phyloP scores from a whole-genome alignment of 2,797 vertebrate species.

The Anguilla pacifica region DNA sequence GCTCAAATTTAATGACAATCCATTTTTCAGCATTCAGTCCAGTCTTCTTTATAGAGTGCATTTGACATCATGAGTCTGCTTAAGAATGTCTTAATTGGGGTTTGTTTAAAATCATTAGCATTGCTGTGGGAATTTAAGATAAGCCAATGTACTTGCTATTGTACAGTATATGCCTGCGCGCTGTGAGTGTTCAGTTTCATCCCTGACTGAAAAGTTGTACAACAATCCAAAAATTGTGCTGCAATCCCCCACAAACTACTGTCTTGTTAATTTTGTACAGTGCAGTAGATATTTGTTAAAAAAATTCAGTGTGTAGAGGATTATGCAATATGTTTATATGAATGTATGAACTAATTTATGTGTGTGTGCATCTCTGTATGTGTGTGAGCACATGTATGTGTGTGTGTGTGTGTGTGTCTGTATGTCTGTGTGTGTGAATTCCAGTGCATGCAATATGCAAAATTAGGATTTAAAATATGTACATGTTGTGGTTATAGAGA shows the following conservation, averaged over 20 bases:
- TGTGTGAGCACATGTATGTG: neutral
- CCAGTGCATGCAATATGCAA: neutral
- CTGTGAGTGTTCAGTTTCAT: neutral
- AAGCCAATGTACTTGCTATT: neutral
- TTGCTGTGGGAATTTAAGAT: neutral
- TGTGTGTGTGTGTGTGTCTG: neutral
- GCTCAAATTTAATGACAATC: neutral
- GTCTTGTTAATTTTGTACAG: constrained; percentile 8
- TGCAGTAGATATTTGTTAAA: neutral
- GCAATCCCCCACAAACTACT: neutral
- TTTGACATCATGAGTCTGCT: neutral
- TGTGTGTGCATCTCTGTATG: neutral
- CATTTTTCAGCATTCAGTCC: neutral
- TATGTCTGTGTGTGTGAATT: neutral
- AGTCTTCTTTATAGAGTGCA: neutral
- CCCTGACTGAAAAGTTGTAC: neutral
- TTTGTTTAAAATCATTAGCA: constrained; percentile 4
- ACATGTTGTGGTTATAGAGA: neutral
- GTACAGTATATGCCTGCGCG: neutral
- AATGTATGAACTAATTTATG: neutral
- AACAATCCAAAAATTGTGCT: neutral
- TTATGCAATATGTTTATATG: constrained; percentile 5
- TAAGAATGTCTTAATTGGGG: constrained; percentile 12
- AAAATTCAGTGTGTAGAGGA: neutral
- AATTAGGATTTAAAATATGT: constrained; percentile 4